Conservation (phyloP, 2,113 vertebrate genomes). For the Morone saxatilis region DNA sequence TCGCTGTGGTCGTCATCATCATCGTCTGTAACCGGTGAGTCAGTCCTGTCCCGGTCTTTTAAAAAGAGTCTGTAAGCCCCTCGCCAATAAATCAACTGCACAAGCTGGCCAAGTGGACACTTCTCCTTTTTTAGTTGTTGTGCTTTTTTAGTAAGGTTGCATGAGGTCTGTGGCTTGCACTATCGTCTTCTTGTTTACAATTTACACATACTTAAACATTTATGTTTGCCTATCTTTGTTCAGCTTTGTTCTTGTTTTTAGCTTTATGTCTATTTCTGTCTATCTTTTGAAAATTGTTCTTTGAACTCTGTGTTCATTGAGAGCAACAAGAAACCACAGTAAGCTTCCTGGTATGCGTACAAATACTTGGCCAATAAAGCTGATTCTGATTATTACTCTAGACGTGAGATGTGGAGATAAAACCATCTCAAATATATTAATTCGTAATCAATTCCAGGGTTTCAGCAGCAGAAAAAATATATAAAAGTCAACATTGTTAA, state of each 20-base stretch:
- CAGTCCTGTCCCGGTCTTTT: slow-evolving; percentile 51
- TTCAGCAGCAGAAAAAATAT: slow-evolving; percentile 32
- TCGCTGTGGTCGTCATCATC: slow-evolving; percentile 93
- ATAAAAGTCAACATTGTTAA: slow-evolving; percentile 25
- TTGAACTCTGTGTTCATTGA: not conserved
- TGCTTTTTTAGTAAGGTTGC: slow-evolving; percentile 5
- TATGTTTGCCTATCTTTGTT: not conserved
- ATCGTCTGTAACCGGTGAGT: slow-evolving; percentile 97
- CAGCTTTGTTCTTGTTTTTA: not conserved
- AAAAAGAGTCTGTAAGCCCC: not conserved
- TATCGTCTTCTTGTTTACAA: not conserved
- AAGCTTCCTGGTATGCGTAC: not conserved
- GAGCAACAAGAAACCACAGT: not conserved
- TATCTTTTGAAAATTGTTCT: not conserved
- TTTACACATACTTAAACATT: no score
- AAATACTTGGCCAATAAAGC: not conserved
- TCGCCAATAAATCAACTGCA: slow-evolving; percentile 7
- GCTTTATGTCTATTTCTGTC: not conserved
- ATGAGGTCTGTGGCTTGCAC: slow-evolving; percentile 24
- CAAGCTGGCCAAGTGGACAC: not conserved
- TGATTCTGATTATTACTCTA: slow-evolving; percentile 13
- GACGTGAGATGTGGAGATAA: slow-evolving; percentile 14
- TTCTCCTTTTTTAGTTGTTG: slow-evolving; percentile 1
- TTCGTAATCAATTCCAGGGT: slow-evolving; percentile 45
- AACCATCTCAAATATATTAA: slow-evolving; percentile 36